Evolutionary conservation across 2,888 invertebrate genomes (phyloP), one percentile per base, ranked within the genome.

Genomic region (Cerceris ruficornis): DNA sequence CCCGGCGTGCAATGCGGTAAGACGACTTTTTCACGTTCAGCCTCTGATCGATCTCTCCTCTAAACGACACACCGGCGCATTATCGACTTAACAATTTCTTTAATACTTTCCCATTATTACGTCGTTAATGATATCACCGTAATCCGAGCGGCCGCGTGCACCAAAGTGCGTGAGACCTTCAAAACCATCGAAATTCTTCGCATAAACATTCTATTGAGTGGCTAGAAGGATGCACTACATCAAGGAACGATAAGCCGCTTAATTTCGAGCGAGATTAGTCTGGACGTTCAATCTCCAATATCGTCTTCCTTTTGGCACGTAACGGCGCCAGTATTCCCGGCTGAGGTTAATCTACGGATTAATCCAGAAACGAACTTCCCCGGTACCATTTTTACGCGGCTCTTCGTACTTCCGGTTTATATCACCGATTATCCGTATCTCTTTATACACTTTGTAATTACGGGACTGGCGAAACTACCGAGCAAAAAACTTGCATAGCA

Each of bases 191-290:
- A 13, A 41, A 28, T n/a, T 59, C 11, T 41, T 59, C 41, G n/a
- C 59, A 41, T 41, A 6, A 42, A 59, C 28, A 28, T 28, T 4
- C 28, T 4, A 28, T 28, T 4, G n/a, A 50, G n/a, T 50, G 50
- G 11, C 2, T n/a, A 7, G 70, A 75, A 81, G 81, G 71, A 66
- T 64, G 61, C 58, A 68, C 59, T 82, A 67, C 59, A 81, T 84
- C 75, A 76, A 69, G 68, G 60, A 77, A 80, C 81, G 86, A 84
- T 86, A 86, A 86, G 84, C 81, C 72, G 84, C 84, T 84, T 86
- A 86, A 86, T 86, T 86, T 84, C 83, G 76, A 75, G 78, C 81
- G 77, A 86, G 86, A 86, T 86, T 86, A 86, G 72, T 71, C 74
- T 64, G 75, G 77, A 73, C 77, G 83, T 86, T 86, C 86, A 84